Base-by-base conservation (phyloP, 30 jellyfish, hydroid and myxozoan genomes). In the Morbakka virulenta region DNA sequence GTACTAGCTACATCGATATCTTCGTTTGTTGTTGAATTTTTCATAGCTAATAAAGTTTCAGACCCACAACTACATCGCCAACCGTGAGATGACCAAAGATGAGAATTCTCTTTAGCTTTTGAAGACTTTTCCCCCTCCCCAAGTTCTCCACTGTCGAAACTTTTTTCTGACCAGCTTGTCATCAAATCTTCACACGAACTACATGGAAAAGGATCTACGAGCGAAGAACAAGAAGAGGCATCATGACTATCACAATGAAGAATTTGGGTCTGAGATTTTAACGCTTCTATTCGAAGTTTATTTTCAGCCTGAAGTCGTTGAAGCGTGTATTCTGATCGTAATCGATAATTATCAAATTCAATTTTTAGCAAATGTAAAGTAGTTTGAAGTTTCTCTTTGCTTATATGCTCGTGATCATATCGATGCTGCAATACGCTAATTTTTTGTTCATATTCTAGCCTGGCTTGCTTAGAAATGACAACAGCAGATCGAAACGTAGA, bases 401-500 rank as follows among this genome's bases (percentile, higher is more conserved):
- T 85, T 2, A 84, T 67, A 62, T 91, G 96, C 76, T 91, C 98
- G 28, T 69, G 74, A 61, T 91, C 98, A 71, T 77, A 91, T 32
- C 94, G 78, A 50, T 91, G 98, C 49, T 83, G 96, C 63, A 91
- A 79, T 29, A 79, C 92, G 64, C 82, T 77, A 28, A 91, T 91
- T 47, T 78, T 80, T 65, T 85, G 96, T 65, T 91, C 98, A 61
- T 91, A 91, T 21, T 85, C 95, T 25, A 91, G 81, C 30, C 96
- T 72, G 28, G 95, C 98, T 52, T 85, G 98, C 57, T 91, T 91
- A 35, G 98, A 76, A 67, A 91, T 84, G 9, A 91, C 96, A 48
- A 91, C 98, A 0, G 96, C 95, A 0, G 96, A 82, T 1, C 98
- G 96, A 65, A 71, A 74, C 24, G 96, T 94, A 11, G 95, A 88